Base-by-base conservation (phyloP, 2,888 invertebrate species). In the Lissonota sp. region DNA sequence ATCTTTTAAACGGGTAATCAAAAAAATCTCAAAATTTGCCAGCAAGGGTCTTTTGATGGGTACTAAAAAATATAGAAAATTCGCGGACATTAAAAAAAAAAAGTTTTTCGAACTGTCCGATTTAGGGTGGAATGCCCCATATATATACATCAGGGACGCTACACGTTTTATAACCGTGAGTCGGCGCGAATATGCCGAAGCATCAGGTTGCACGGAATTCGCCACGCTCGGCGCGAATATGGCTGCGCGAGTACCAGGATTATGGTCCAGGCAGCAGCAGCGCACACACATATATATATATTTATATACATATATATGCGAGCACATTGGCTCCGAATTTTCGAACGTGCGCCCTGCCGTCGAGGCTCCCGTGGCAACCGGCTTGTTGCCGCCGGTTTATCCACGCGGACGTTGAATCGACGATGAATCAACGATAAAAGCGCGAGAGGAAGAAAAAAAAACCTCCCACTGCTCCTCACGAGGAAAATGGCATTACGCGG, bases 161-260 rank as follows among this genome's bases (percentile, higher is more conserved):
- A 46, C 44, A 26, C 55, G 77, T 67, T 57, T 66, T 73, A 71
- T 63, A 60, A 51, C 67, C 74, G 51, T 67, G 69, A 80, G 55
- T 10, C 77, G 73, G 14, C 53, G 53, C 53, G 53, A 26, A 26
- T 26, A 51, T 58, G 67, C 51, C 58, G 75, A 73, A 80, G 80
- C 80, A 77, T 80, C 80, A 80, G 80, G 80, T 80, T 80, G 80
- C 77, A 77, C 12, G 80, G 80, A 80, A 80, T 80, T 77, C 80
- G 77, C 80, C 80, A 77, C 80, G 76, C 76, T 76, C 76, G 76
- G 77, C 77, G 80, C 80, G 80, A 76, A 72, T 76, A 69, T 67
- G 67, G 58, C 62, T 76, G 80, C 80, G 80, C 80, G 64, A 64
- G 42, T 77, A 80, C 73, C 10, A 26, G 73, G 67, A 76, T 72